These are phyloP conservation scores for Spilosoma lubricipeda DNA, from an alignment of 2,888 invertebrate species.

Conservation along the genomic window DNA sequence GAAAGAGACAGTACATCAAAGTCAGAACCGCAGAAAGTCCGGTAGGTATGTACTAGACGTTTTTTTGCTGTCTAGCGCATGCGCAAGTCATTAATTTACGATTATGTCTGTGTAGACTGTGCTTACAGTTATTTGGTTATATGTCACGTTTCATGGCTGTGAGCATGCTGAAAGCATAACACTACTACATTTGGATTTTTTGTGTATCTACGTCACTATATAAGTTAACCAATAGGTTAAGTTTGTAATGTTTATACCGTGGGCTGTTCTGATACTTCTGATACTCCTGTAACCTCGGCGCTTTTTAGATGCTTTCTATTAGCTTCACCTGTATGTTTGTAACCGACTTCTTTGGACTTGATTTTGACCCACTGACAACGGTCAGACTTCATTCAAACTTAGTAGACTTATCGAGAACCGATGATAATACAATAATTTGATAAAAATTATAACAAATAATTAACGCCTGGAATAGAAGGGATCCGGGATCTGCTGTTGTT, in stretches of 20 bases:
- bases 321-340: no score
- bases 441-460: no score
- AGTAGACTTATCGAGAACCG: no score
- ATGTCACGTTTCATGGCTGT: constrained; percentile 61
- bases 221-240: constrained; percentile 14
- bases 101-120: constrained; percentile 61
- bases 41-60: constrained; percentile 28
- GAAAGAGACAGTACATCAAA: constrained; percentile 28
- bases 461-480: no score
- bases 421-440: no score
- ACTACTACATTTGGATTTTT: constrained; percentile 39
- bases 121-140: constrained; percentile 54
- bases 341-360: no score
- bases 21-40: constrained; percentile 35
- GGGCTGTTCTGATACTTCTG: no score
- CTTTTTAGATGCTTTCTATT: no score
- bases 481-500: no score
- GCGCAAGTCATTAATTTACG: constrained; percentile 74
- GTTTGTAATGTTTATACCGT: background rate
- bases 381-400: no score
- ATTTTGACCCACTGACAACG: no score
- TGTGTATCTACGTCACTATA: constrained; percentile 19
- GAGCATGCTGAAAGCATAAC: constrained; percentile 57
- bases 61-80: constrained; percentile 43
- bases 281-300: no score